Evolutionary conservation across 2,888 invertebrate species (phyloP), one percentile per base, ranked within the genome.

Genomic region (Caenorhabditis sp.): DNA sequence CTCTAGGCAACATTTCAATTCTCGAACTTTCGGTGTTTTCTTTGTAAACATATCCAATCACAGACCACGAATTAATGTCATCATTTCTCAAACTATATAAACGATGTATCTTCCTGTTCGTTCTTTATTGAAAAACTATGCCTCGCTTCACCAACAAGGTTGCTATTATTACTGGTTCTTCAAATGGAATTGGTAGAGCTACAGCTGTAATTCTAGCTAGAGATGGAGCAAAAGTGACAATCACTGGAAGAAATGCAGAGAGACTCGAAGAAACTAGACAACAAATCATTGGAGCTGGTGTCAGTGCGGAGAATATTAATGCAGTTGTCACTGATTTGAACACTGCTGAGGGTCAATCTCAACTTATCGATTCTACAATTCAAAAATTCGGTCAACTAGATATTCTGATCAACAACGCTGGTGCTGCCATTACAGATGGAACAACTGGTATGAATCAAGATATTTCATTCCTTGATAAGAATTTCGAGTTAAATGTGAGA

Each of bases 211-310:
- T 67, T 1, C 71, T 77, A 14, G 77, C 74, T 8, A 58, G 58
- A 31, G 77, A 77, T 63, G 77, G 77, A 12, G 77, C 77, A n/a
- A 65, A 71, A 36, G 71, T 77, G 25, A 71, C 71, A 0, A 74
- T 77, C 50, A 74, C 74, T 7, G 77, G 77, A 26, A 68, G 77
- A 63, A 66, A 70, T 52, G 63, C 60, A 7, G 25, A 63, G 21
- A 43, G 71, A 17, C 66, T 77, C n/a, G 67, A 77, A n/a, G 70
- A 59, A n/a, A 68, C 73, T 2, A 61, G 25, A 20, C 62, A 69
- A n/a, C 59, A 67, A 26, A 52, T 73, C 20, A 26, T 67, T 8
- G 62, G 52, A 2, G 62, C 65, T 25, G 74, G 74, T 59, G 52
- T 66, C n/a, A 12, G 63, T 1, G 31, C 54, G 14, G 49, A 49